Base-by-base conservation (phyloP, 37 sponge, comb jelly and placozoan species). In the Dysidea cf. avara region DNA sequence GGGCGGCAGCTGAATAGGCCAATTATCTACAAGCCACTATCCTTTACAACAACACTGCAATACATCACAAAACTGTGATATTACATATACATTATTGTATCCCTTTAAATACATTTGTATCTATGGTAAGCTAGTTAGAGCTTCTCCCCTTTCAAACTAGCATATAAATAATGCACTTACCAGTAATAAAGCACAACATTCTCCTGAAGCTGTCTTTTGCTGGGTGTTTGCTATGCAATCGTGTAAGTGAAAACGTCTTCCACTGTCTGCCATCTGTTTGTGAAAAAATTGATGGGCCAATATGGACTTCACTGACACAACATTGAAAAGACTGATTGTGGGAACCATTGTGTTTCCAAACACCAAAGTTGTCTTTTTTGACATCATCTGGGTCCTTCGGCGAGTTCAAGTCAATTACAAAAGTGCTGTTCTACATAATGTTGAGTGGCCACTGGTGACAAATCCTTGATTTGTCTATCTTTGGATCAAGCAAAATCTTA, bases 341-440 rank as follows among this genome's bases (percentile, higher is more conserved):
- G 7, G 75, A 74, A 16, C 75, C 75, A 58, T 61, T 40, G 32
- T 74, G 26, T 39, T 74, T 74, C 75, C 75, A 74, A n/a, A 61
- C 26, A 5, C 75, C 75, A 53, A 74, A 74, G 29, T 39, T 24
- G 60, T 74, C 75, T 21, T 48, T 74, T 25, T 74, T 74, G 1
- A 74, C 12, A 37, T 74, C 75, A 33, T 74, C 75, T 38, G 35
- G 50, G 26, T 58, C 25, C 52, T 59, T 26, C 13, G 60, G 63
- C 63, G 58, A 22, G 52, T 32, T 29, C 11, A 74, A 47, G 60
- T 74, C 75, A 36, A 74, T 48, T 9, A 74, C 31, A 61, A 24
- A 74, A 40, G 75, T 74, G 29, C 62, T 14, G 33, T 62, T 74
- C 2, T 18, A 7, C 2, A 47, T 61, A 17, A 74, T 34, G 37